A percentile compares a stretch with the other conserved stretches of the same genome.
These are phyloP conservation scores for Eristalis intricaria DNA, from an alignment of 2,888 invertebrate genomes.

Conservation along the genomic window DNA sequence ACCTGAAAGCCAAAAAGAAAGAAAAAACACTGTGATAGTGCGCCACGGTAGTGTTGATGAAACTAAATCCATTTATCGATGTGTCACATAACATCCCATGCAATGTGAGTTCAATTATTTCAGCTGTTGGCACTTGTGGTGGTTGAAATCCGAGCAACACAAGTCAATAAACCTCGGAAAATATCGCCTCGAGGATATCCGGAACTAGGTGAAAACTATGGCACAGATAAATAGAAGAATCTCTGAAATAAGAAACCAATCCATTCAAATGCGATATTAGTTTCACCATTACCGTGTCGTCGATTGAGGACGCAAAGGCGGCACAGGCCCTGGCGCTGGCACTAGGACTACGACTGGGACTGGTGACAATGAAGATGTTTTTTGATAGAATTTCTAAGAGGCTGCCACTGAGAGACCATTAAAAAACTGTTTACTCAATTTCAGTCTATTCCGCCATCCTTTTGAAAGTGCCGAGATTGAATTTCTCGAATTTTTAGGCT, in stretches of 20 bases:
- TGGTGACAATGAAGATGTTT: background rate
- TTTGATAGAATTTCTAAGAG: background rate
- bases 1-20: background rate
- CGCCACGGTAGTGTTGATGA: background rate
- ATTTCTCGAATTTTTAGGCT: background rate
- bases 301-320: background rate
- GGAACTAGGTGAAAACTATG: background rate
- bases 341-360: too few species aligned
- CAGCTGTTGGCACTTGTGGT: background rate
- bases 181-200: background rate
- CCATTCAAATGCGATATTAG: constrained; percentile 38
- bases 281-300: constrained; percentile 9
- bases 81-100: background rate
- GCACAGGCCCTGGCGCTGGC: background rate
- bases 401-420: background rate
- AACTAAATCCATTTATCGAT: background rate
- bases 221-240: background rate
- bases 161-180: background rate
- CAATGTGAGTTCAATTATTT: background rate
- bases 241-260: constrained; percentile 34
- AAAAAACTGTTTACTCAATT: background rate
- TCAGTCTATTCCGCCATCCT: background rate
- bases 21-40: too few species aligned
- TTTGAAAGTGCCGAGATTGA: background rate
- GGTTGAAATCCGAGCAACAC: background rate